A percentile compares a stretch with the other conserved stretches of the same genome.
Evolutionary conservation across 1,140 invertebrate species (phyloP).

Genomic region (Dreissena polymorpha): DNA sequence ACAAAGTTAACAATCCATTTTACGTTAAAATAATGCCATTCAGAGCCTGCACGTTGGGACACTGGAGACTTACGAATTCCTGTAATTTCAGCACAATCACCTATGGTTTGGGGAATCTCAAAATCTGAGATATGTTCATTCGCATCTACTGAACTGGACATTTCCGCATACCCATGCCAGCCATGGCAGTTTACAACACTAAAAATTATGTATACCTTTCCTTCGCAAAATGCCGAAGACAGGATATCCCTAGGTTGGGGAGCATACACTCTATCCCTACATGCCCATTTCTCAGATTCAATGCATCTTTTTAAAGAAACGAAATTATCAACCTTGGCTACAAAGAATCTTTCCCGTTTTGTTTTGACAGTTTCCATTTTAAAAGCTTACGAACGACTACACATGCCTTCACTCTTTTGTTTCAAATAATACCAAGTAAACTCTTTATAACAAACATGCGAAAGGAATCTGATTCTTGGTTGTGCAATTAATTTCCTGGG

Average conservation of each 20-base stretch:
- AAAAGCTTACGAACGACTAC: too few species aligned
- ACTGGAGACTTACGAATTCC: too few species aligned
- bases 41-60: too few species aligned
- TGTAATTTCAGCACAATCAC: too few species aligned
- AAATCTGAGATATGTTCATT: too few species aligned
- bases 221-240: conserved; percentile 47
- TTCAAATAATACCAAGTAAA: too few species aligned
- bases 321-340: conserved; percentile 69
- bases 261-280: conserved; percentile 58
- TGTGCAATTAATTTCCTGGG: too few species aligned
- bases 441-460: too few species aligned
- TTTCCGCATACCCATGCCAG: conserved; percentile 72
- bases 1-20: conserved; percentile 64
- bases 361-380: not conserved
- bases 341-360: conserved; percentile 61
- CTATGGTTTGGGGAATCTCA: too few species aligned
- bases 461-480: too few species aligned
- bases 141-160: conserved; percentile 28
- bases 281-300: conserved; percentile 63
- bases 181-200: conserved; percentile 74
- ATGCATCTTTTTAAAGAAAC: conserved; percentile 62
- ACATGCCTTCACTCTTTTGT: too few species aligned
- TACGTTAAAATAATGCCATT: conserved; percentile 68
- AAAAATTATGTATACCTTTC: conserved; percentile 67
- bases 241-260: conserved; percentile 66